These are phyloP conservation scores for Picus viridis DNA, from an alignment of 2,797 vertebrate species.

Conservation along the genomic window DNA sequence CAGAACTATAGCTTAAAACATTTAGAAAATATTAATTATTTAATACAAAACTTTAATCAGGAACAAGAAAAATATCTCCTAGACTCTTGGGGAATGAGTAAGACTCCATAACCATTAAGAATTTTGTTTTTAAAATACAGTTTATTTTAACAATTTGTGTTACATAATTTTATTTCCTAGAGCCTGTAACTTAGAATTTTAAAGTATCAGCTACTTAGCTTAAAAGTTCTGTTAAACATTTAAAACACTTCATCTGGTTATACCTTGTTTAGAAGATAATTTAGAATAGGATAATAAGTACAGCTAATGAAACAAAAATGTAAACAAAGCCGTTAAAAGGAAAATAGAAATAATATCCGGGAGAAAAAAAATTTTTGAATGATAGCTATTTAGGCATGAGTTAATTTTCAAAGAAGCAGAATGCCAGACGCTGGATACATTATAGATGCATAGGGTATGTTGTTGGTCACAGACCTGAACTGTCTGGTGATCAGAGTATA, in stretches of 20 bases:
- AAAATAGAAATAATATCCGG: too few species aligned
- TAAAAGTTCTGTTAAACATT: neutral
- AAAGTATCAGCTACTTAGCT: neutral
- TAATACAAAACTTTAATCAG: neutral
- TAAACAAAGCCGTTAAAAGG: neutral
- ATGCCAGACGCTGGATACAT: neutral
- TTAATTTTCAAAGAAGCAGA: neutral
- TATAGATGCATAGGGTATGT: neutral
- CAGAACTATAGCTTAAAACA: neutral
- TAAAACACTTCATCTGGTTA: neutral
- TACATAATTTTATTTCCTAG: neutral
- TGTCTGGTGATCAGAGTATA: neutral
- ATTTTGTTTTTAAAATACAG: neutral
- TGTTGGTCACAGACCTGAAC: neutral
- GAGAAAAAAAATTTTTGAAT: neutral
- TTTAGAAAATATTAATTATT: neutral
- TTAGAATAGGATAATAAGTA: neutral
- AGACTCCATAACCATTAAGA: neutral
- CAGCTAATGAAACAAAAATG: neutral
- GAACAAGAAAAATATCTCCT: neutral
- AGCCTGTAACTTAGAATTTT: neutral
- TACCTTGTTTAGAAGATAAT: neutral
- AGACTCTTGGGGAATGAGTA: neutral
- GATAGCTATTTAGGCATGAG: too few species aligned
- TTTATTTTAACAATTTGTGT: neutral